These are phyloP conservation scores for Blennius ocellaris DNA, from an alignment of 2,113 vertebrate species.

Conservation along the genomic window DNA sequence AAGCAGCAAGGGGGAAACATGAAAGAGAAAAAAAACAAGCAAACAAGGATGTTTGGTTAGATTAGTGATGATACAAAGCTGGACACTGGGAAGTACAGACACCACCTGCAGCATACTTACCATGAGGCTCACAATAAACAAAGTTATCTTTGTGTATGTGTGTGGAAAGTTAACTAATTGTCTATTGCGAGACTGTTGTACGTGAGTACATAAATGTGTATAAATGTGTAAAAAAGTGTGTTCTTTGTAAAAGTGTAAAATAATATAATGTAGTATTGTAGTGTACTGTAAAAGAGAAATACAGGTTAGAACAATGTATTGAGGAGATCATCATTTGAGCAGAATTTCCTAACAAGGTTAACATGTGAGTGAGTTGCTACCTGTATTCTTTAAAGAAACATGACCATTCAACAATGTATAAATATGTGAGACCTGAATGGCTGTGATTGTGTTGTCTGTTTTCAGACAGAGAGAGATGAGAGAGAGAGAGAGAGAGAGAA, in stretches of 20 bases:
- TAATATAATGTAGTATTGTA: no score
- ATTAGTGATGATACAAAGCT: constrained; percentile 27
- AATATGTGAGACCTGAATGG: not conserved
- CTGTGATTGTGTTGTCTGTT: not conserved
- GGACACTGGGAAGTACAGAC: constrained; percentile 36
- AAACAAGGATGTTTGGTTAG: constrained; percentile 65
- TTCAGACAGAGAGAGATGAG: not conserved
- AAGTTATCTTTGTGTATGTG: constrained; percentile 6
- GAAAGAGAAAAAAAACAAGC: constrained; percentile 67
- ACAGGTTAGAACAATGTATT: no score
- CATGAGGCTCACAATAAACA: constrained; percentile 23
- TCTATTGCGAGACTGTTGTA: no score
- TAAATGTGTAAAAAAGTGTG: no score
- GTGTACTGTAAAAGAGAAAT: no score
- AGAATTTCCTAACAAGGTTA: no score
- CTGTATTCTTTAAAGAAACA: no score
- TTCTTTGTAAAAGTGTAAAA: no score
- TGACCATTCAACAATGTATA: no score
- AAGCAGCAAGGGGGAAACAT: constrained; percentile 53
- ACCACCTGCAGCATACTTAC: constrained; percentile 69
- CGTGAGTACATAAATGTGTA: no score
- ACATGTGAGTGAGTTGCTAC: no score
- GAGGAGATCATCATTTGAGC: no score
- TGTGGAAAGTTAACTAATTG: not conserved
- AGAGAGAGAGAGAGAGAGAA: not conserved